Conservation (phyloP, 2,888 invertebrate genomes). For the Parnassius glacialis region DNA sequence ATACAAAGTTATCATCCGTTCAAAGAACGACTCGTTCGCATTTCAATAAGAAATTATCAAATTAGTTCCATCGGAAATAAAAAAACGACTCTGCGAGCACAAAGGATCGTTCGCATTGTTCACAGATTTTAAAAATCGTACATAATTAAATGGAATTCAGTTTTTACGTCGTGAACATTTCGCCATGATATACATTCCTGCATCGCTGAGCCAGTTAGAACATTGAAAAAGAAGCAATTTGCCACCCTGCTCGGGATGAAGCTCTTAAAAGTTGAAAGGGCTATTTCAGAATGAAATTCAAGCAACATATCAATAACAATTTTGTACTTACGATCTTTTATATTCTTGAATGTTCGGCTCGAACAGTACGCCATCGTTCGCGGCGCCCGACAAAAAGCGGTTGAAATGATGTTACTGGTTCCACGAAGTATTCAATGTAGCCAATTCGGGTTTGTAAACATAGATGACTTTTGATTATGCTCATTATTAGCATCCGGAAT, state of each 20-base stretch:
- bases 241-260: conserved; percentile 65
- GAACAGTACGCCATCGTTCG: conserved; percentile 58
- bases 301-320: conserved; percentile 54
- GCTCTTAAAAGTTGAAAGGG: conserved; percentile 54
- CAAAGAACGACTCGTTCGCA: conserved; percentile 43
- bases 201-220: conserved; percentile 48
- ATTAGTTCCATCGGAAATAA: conserved; percentile 68
- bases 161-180: conserved; percentile 64
- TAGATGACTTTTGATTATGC: conserved; percentile 31
- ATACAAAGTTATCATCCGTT: conserved; percentile 40
- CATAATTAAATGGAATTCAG: conserved; percentile 79
- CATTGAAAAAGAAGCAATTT: conserved; percentile 64
- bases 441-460: conserved; percentile 34
- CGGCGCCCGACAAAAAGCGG: conserved; percentile 58
- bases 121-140: conserved; percentile 79
- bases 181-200: conserved; percentile 73
- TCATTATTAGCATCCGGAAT: conserved; percentile 32
- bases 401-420: conserved; percentile 55
- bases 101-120: conserved; percentile 77
- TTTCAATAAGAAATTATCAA: conserved; percentile 76
- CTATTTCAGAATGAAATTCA: conserved; percentile 45
- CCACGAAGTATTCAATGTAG: conserved; percentile 62
- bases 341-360: conserved; percentile 36
- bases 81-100: conserved; percentile 55
- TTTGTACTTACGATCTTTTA: conserved; percentile 56